These are phyloP conservation scores for Apamea epomidion DNA, from an alignment of 2,888 invertebrate species.

Conservation along the genomic window DNA sequence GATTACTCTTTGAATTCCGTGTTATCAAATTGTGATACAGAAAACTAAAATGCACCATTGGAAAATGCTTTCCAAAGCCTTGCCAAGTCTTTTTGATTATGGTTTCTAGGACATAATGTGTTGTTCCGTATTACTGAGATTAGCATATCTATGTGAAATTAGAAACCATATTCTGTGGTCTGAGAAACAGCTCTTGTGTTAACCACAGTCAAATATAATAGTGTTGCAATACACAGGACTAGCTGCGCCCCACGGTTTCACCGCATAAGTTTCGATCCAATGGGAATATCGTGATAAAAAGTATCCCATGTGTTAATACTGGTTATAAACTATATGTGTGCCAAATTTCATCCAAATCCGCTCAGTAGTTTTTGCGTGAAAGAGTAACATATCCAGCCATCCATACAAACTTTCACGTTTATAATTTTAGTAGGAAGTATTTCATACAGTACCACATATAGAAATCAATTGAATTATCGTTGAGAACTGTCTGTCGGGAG, in stretches of 20 bases:
- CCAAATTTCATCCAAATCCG: too few species aligned
- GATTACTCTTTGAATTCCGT: neutral
- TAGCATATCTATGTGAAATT: conserved; percentile 8
- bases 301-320: too few species aligned
- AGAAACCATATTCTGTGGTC: conserved; percentile 34
- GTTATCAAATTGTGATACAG: neutral
- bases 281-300: too few species aligned
- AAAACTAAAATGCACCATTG: neutral
- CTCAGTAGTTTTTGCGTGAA: too few species aligned
- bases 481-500: neutral
- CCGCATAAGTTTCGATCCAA: too few species aligned
- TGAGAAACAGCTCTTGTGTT: conserved; percentile 12
- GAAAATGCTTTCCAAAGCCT: neutral
- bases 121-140: neutral
- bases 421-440: conserved; percentile 4
- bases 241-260: too few species aligned
- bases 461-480: conserved; percentile 7
- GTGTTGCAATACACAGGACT: conserved; percentile 27
- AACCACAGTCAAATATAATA: conserved; percentile 35
- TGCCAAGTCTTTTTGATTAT: neutral
- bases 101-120: neutral
- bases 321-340: too few species aligned
- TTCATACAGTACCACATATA: neutral
- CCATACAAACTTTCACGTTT: too few species aligned
- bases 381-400: too few species aligned